Evolutionary conservation across 2,113 vertebrate genomes (phyloP).

Genomic region (Phyllostomus discolor): DNA sequence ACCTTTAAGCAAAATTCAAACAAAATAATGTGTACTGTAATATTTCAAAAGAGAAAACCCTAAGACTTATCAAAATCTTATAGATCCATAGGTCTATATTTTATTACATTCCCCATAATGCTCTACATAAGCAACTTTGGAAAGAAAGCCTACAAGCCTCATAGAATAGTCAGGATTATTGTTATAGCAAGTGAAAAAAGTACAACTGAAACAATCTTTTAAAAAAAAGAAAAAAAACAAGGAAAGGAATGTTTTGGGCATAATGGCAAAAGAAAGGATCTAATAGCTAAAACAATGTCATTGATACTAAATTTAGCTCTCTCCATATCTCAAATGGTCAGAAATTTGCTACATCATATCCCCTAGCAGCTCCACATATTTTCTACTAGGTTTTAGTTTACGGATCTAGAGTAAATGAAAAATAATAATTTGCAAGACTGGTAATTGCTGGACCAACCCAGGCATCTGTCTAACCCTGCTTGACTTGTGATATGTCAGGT

Average conservation of each 20-base stretch:
- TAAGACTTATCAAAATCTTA: neutral
- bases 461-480: neutral
- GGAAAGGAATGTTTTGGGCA: neutral
- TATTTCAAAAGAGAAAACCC: neutral
- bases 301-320: neutral
- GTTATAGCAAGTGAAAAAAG: neutral
- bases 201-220: neutral
- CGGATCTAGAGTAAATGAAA: neutral
- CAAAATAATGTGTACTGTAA: neutral
- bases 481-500: neutral
- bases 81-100: neutral
- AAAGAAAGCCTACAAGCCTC: neutral
- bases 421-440: neutral
- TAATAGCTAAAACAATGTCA: neutral
- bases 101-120: neutral
- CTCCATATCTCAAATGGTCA: neutral
- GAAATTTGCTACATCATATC: neutral
- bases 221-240: neutral
- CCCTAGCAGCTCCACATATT: neutral
- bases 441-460: neutral
- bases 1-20: conserved; percentile 8
- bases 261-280: neutral
- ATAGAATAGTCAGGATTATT: neutral
- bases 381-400: neutral
- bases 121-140: neutral